Base-by-base conservation (phyloP, 2,113 vertebrate species). In the Psittacara wagleri region DNA sequence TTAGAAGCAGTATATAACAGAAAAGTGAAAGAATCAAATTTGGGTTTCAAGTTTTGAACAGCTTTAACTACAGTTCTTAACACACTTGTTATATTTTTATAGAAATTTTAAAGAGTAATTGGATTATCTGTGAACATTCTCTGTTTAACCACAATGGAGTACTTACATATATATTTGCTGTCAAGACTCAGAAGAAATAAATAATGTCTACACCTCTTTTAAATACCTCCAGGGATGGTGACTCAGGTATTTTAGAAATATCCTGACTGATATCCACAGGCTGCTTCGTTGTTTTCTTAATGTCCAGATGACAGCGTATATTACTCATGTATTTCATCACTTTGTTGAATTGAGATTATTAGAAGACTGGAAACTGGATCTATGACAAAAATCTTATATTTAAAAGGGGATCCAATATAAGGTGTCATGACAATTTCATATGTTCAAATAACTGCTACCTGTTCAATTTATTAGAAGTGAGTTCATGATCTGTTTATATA, bases 151-250 rank as follows among this genome's bases (percentile, higher is more conserved):
- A 57, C 12, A 10, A 4, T 16, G 11, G 7, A 3, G 2, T 52
- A 37, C 5, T 54, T 67, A 31, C 0, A 1, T 29, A 55, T 33
- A 23, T 43, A 22, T 82, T 67, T 74, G 6, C 11, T 80, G 44
- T 69, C 31, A 70, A 66, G 18, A 13, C 12, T 67, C 19, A 6
- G 24, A 67, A 35, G 18, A 76, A 49, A 64, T 14, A 89, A 78
- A 10, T 35, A 23, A 37, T 0, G 1, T 23, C 18, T 52, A 24
- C 11, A 8, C 2, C 0, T 66, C 22, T 70, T 82, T 67, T 33
- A 43, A 86, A 63, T 57, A 62, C n/a, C 31, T 75, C 5, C 22
- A 29, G 20, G 13, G 5, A 33, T 29, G 10, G 1, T 57, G 20
- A 51, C 19, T 78, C 49, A 51, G 31, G 25, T 49, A 31, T 29